Conservation (phyloP, 92 coral and sea anemone species). For the Zoanthus gigantus region DNA sequence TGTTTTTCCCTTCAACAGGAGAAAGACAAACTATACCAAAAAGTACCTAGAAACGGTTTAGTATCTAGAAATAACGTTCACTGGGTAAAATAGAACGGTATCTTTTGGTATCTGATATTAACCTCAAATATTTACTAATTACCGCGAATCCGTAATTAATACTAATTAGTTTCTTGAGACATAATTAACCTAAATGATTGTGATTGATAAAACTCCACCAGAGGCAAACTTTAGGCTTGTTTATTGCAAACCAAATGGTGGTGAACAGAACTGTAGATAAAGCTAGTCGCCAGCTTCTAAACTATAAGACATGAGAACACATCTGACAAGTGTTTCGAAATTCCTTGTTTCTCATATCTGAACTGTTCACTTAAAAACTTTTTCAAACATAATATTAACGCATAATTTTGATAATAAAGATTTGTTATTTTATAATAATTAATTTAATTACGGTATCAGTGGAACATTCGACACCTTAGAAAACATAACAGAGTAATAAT, state of each 20-base stretch:
- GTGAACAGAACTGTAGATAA: neutral
- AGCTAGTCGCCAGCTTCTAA: neutral
- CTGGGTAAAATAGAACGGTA: neutral
- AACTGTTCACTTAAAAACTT: conserved; percentile 16
- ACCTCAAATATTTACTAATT: conserved; percentile 20
- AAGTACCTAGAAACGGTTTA: neutral
- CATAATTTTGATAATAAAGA: neutral
- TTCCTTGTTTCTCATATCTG: neutral
- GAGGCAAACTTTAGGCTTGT: neutral
- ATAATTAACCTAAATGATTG: conserved; percentile 32
- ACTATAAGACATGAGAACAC: neutral
- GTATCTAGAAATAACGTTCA: neutral
- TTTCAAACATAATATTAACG: neutral
- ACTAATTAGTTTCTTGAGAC: conserved; percentile 43
- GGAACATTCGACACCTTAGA: conserved; percentile 16
- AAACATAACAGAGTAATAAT: conserved; percentile 11
- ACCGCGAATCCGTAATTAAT: conserved; percentile 28
- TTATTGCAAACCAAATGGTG: neutral
- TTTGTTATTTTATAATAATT: conserved; percentile 38
- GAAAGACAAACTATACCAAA: neutral
- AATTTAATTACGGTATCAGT: conserved; percentile 40
- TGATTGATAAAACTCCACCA: conserved; percentile 14
- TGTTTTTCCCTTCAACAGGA: too few relatives aligned
- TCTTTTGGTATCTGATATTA: neutral
- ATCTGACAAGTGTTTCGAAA: neutral